Conservation (phyloP, 2,888 invertebrate species). For the Elegia similella region DNA sequence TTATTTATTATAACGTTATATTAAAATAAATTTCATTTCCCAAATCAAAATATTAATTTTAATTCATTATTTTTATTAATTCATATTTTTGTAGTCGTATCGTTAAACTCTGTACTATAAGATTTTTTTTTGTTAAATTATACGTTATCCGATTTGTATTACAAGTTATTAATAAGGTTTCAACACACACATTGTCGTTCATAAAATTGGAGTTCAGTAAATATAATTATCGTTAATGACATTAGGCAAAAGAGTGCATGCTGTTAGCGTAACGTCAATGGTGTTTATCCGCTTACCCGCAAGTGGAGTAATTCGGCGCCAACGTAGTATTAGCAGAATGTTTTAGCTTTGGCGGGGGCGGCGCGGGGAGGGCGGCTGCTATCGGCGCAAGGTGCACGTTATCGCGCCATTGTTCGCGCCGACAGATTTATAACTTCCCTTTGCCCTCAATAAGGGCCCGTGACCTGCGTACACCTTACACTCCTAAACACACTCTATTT, state of each 20-base stretch:
- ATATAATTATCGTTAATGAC: background rate
- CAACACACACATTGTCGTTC: too few relatives aligned
- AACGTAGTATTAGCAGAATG: constrained; percentile 22
- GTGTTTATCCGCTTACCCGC: background rate
- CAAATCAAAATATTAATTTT: too few relatives aligned
- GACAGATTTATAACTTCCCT: constrained; percentile 81
- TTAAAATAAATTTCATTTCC: too few relatives aligned
- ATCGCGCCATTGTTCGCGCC: constrained; percentile 79
- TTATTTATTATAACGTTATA: too few relatives aligned
- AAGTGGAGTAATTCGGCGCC: background rate
- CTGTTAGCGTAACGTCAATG: background rate
- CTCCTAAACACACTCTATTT: constrained; percentile 41
- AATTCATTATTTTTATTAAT: too few relatives aligned
- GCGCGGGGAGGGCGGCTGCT: constrained; percentile 34
- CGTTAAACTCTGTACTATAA: too few relatives aligned
- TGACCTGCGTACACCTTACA: constrained; percentile 61
- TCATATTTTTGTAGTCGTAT: too few relatives aligned
- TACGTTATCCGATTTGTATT: too few relatives aligned
- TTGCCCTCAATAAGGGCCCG: constrained; percentile 80
- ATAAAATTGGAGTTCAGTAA: too few relatives aligned
- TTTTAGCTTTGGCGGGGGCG: constrained; percentile 34
- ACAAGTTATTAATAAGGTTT: too few relatives aligned
- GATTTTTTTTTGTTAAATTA: too few relatives aligned
- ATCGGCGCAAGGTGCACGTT: constrained; percentile 74
- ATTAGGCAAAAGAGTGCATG: background rate